These are phyloP conservation scores for Anguilla japonica DNA, from an alignment of 2,113 vertebrate species.

Conservation along the genomic window DNA sequence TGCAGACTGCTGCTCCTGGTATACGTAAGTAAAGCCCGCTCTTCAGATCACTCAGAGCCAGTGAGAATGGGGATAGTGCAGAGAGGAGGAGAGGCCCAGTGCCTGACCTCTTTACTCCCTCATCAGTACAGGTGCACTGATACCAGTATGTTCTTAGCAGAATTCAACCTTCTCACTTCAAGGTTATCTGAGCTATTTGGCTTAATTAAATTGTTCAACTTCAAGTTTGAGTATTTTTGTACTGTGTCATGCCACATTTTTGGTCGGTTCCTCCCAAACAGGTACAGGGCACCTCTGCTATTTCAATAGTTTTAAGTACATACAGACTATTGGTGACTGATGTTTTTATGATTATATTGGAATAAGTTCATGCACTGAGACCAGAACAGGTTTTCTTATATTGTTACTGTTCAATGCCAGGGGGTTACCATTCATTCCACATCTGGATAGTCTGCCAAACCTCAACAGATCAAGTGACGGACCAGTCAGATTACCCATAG, in stretches of 20 bases:
- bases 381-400: not conserved
- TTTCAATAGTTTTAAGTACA: not conserved
- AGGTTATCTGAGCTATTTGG: not conserved
- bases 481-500: slow-evolving; percentile 95
- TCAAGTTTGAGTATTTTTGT: too few species aligned
- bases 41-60: not conserved
- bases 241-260: not conserved
- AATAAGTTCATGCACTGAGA: not conserved
- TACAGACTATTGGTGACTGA: not conserved
- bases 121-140: not conserved
- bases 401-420: slow-evolving; percentile 58
- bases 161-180: not conserved
- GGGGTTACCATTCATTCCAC: slow-evolving; percentile 94
- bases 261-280: too few species aligned
- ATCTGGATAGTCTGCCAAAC: slow-evolving; percentile 97
- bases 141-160: not conserved
- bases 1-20: slow-evolving; percentile 89
- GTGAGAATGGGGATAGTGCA: not conserved
- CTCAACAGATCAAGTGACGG: slow-evolving; percentile 91
- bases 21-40: slow-evolving; percentile 81
- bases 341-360: not conserved
- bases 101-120: not conserved
- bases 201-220: not conserved
- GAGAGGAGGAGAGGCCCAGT: not conserved
- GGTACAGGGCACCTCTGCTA: too few species aligned